Base-by-base conservation (phyloP, 2,113 vertebrate species). In the Lepus timidus region DNA sequence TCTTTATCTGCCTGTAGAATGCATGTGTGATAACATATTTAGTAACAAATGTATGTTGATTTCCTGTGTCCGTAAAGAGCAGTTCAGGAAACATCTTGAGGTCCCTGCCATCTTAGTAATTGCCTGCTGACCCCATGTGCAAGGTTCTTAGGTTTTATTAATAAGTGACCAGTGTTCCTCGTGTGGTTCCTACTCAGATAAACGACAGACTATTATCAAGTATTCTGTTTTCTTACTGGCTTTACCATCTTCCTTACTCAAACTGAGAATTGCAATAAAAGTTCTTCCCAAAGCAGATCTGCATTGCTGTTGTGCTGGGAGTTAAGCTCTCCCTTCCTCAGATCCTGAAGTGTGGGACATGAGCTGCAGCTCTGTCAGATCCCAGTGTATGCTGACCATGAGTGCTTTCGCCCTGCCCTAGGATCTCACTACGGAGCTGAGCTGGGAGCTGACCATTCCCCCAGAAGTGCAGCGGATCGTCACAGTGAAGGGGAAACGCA, bases 341-440 rank as follows among this genome's bases (percentile, higher is more conserved):
- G 4, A 13, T 52, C 33, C n/a, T 33, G 14, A 52, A 2, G 31
- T 58, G 14, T 16, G 61, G 80, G 33, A 8, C 0, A 0, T 20
- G 7, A 6, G 20, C 27, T 14, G 1, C 4, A 13, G 36, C 22
- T 49, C 9, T n/a, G 4, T 10, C 0, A 11, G 70, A 64, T 62
- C 55, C 39, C 0, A 27, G 29, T 2, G 36, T 39, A 3, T 67
- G 73, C 36, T 67, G 16, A 9, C 29, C 9, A 5, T 0, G 51
- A 36, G 16, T 23, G 29, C 73, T 90, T n/a, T 61, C 85, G 44
- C 25, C 49, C 70, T 51, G 13, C 44, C 39, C 71, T 97, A 99
- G 99, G 99, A 99, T 90, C 98, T 99, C 95, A 98, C 98, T 1
- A 99, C 99, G 0, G 99, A 99, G 93, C 98, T 99, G 95, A 99